Evolutionary conservation across 2,888 invertebrate genomes (phyloP).

Genomic region (Cerastoderma edule): DNA sequence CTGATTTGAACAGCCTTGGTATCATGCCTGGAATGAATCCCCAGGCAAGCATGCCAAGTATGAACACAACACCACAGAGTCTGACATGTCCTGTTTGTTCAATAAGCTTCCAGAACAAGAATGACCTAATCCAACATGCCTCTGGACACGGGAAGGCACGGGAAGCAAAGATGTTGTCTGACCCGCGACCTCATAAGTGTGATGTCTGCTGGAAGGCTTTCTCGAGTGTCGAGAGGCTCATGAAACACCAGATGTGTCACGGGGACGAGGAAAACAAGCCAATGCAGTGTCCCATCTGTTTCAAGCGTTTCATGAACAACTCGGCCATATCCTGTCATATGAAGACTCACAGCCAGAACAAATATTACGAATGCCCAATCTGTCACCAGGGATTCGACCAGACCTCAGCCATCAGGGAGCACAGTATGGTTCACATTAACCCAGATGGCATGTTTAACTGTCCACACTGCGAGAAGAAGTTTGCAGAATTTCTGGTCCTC

Average conservation of each 20-base stretch:
- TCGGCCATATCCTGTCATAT: conserved; percentile 90
- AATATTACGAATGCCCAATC: conserved; percentile 89
- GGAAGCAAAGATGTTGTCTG: conserved; percentile 57
- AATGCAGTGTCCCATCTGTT: conserved; percentile 86
- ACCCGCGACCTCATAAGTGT: conserved; percentile 86
- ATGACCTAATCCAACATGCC: conserved; percentile 85
- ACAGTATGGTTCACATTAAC: conserved; percentile 87
- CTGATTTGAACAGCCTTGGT: background rate
- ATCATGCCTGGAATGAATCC: background rate
- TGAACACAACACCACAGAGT: conserved; percentile 38
- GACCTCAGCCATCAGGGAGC: conserved; percentile 86
- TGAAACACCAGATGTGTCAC: conserved; percentile 88
- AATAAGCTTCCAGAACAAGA: conserved; percentile 80
- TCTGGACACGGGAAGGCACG: conserved; percentile 76
- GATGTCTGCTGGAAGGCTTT: conserved; percentile 88
- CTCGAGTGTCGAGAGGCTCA: conserved; percentile 87
- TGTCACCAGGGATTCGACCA: conserved; percentile 88
- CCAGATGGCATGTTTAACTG: conserved; percentile 88
- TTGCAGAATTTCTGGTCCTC: conserved; percentile 88
- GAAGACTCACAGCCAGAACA: conserved; percentile 88
- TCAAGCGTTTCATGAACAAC: conserved; percentile 87
- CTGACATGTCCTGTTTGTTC: conserved; percentile 83
- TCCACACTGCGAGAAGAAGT: conserved; percentile 88
- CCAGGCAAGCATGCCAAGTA: background rate
- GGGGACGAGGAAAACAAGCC: conserved; percentile 88